phyloP scores from a whole-genome alignment of 2,888 invertebrate species.

The Cosmopolites sordidus region DNA sequence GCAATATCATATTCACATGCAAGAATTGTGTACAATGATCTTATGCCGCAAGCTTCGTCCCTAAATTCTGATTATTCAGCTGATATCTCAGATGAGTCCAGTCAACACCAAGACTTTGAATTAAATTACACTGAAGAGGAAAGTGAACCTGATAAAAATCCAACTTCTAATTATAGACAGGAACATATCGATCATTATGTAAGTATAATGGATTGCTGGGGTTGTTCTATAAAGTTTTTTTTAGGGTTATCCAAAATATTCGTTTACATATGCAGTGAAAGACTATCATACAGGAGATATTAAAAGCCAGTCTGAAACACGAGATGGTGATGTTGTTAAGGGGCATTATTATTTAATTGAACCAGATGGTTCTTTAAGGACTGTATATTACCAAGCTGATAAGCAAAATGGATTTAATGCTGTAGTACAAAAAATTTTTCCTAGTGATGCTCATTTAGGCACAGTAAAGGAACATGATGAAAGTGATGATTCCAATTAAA shows the following conservation, averaged over 20 bases:
- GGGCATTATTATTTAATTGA: conserved; percentile 47
- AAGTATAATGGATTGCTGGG: conserved; percentile 13
- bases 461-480: too few relatives aligned
- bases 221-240: too few relatives aligned
- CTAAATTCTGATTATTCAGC: too few relatives aligned
- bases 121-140: conserved; percentile 3
- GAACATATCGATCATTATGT: conserved; percentile 29
- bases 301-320: conserved; percentile 43
- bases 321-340: conserved; percentile 46
- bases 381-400: conserved; percentile 46
- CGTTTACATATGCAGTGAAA: conserved; percentile 46
- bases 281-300: conserved; percentile 46
- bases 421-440: conserved; percentile 39
- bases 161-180: conserved; percentile 17
- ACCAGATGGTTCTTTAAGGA: conserved; percentile 45
- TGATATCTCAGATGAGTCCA: too few relatives aligned
- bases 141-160: conserved; percentile 7
- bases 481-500: too few relatives aligned
- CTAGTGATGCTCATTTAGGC: conserved; percentile 11
- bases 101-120: too few relatives aligned
- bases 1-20: neutral
- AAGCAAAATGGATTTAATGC: conserved; percentile 46
- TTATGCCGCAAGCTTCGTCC: neutral
- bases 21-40: neutral
- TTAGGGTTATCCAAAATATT: conserved; percentile 44